These are phyloP conservation scores for Adelosebastes latens DNA, from an alignment of 2,797 vertebrate species.

Conservation along the genomic window DNA sequence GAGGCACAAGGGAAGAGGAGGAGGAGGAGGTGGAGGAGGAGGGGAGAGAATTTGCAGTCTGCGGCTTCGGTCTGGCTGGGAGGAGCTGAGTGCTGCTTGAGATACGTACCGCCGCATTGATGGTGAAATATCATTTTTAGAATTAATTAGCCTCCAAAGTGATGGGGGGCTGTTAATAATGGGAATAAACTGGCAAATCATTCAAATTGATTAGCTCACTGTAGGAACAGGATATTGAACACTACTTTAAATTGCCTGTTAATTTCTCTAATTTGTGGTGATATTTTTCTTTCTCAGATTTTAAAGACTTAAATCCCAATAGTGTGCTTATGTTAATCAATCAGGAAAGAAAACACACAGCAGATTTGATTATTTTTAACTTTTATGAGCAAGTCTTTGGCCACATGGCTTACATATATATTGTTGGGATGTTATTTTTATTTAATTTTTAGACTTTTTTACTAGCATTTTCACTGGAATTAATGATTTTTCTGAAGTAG, in stretches of 20 bases:
- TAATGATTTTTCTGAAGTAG: not conserved
- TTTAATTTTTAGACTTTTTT: not conserved
- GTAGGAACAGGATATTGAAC: constrained; percentile 70
- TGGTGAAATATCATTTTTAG: constrained; percentile 80
- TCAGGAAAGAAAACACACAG: not conserved
- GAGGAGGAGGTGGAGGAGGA: constrained; percentile 47
- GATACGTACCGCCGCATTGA: constrained; percentile 69
- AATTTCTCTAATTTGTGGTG: constrained; percentile 66
- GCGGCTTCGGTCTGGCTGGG: constrained; percentile 57
- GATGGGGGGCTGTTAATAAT: constrained; percentile 75
- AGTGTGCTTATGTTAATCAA: constrained; percentile 9
- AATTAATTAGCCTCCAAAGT: constrained; percentile 77
- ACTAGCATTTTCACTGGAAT: not conserved
- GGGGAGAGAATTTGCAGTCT: constrained; percentile 67
- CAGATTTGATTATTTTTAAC: not conserved
- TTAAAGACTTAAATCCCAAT: constrained; percentile 26
- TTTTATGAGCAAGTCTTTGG: not conserved
- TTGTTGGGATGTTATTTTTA: not conserved
- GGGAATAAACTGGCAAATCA: constrained; percentile 78
- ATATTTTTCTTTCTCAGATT: constrained; percentile 39
- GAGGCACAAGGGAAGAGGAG: constrained; percentile 82
- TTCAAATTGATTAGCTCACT: constrained; percentile 74
- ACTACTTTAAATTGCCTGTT: constrained; percentile 70
- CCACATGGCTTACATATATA: not conserved
- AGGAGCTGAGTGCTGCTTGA: constrained; percentile 64